Evolutionary conservation across 2,113 vertebrate genomes (phyloP).

Genomic region (Aegotheles bennettii): DNA sequence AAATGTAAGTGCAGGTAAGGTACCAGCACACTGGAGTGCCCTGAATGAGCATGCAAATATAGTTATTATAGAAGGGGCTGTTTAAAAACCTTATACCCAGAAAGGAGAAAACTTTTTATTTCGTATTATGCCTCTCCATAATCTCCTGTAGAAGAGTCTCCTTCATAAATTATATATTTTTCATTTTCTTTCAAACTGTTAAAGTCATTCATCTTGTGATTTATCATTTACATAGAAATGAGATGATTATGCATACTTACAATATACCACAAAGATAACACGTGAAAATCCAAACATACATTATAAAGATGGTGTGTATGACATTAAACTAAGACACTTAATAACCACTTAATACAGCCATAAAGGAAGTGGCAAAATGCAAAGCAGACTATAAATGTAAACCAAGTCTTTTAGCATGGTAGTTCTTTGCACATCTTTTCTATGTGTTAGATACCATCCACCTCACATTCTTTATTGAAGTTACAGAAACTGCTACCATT

Average conservation of each 20-base stretch:
- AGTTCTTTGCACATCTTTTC: background rate
- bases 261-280: background rate
- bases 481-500: background rate
- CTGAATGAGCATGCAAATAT: background rate
- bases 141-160: background rate
- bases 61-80: background rate
- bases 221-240: background rate
- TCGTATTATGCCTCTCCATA: background rate
- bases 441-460: background rate
- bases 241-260: background rate
- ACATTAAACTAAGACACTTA: background rate
- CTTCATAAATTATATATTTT: background rate
- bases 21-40: background rate
- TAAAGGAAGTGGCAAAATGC: background rate
- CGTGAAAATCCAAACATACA: background rate
- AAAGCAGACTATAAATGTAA: background rate
- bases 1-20: background rate
- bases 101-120: background rate
- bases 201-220: background rate
- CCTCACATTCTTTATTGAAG: background rate
- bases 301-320: background rate
- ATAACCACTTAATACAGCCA: background rate
- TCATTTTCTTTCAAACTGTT: background rate
- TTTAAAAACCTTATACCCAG: background rate
- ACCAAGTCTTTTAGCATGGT: background rate